A percentile compares a stretch with the other conserved stretches of the same genome.
Conservation (phyloP, 1,140 invertebrate species). For the Temnothorax nylanderi region DNA sequence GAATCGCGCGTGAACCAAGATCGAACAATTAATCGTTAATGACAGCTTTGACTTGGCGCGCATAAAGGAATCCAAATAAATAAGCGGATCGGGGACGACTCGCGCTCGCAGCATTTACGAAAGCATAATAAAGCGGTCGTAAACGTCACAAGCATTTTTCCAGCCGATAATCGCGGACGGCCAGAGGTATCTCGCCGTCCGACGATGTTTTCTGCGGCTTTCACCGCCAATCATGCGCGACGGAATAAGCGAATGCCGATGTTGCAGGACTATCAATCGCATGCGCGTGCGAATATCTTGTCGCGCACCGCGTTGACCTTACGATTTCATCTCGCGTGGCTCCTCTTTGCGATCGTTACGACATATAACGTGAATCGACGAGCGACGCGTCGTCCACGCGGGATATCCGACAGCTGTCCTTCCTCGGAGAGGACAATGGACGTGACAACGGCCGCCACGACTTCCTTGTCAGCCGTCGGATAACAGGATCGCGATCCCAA, state of each 20-base stretch:
- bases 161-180: constrained; percentile 7
- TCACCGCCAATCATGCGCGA: neutral
- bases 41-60: constrained; percentile 24
- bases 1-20: constrained; percentile 4
- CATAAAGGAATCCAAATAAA: constrained; percentile 39
- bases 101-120: constrained; percentile 1
- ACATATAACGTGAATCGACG: neutral
- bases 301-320: constrained; percentile 1
- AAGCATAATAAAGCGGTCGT: constrained; percentile 12
- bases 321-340: constrained; percentile 31
- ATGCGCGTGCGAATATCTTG: neutral
- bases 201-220: constrained; percentile 1
- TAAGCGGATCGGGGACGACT: constrained; percentile 10
- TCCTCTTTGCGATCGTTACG: neutral
- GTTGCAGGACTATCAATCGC: neutral
- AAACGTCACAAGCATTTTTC: neutral
- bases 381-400: neutral
- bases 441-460: constrained; percentile 17
- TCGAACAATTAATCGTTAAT: constrained; percentile 29
- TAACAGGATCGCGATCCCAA: constrained; percentile 38
- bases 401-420: constrained; percentile 24
- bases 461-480: constrained; percentile 37
- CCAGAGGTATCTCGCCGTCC: neutral
- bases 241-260: neutral
- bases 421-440: constrained; percentile 27